Conservation (phyloP, 2,113 vertebrate species). For the Machaerirhynchus nigripectus region DNA sequence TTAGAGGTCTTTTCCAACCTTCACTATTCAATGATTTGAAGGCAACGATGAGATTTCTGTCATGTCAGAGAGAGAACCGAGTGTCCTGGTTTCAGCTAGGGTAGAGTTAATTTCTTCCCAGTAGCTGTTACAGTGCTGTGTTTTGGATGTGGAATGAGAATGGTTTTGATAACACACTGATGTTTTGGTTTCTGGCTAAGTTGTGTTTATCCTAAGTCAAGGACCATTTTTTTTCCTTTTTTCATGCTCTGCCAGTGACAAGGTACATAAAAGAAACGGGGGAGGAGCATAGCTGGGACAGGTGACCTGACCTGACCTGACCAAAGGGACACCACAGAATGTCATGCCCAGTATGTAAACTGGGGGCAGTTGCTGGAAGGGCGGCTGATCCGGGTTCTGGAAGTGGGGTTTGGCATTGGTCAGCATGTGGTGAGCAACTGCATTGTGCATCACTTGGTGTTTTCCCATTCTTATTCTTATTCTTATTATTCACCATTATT, state of each 20-base stretch:
- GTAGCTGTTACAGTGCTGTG: not conserved
- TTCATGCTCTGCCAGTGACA: not conserved
- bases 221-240: not conserved
- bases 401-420: not conserved
- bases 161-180: not conserved
- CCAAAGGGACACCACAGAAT: not conserved
- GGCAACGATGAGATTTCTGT: not conserved
- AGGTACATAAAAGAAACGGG: not conserved
- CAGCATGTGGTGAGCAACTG: not conserved
- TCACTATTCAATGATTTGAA: not conserved
- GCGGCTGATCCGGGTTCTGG: not conserved
- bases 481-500: not conserved
- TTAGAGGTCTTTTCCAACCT: not conserved
- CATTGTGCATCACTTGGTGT: not conserved
- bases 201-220: not conserved
- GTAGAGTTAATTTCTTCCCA: not conserved
- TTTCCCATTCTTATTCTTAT: not conserved
- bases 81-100: not conserved
- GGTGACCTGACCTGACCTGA: not conserved
- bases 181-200: not conserved
- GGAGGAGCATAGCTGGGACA: not conserved
- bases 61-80: not conserved
- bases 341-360: not conserved
- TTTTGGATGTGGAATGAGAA: not conserved
- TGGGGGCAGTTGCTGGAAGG: not conserved